A percentile compares a stretch with the other conserved stretches of the same genome.
Evolutionary conservation across 2,113 vertebrate genomes (phyloP).

Genomic region (Thalassoma bifasciatum): DNA sequence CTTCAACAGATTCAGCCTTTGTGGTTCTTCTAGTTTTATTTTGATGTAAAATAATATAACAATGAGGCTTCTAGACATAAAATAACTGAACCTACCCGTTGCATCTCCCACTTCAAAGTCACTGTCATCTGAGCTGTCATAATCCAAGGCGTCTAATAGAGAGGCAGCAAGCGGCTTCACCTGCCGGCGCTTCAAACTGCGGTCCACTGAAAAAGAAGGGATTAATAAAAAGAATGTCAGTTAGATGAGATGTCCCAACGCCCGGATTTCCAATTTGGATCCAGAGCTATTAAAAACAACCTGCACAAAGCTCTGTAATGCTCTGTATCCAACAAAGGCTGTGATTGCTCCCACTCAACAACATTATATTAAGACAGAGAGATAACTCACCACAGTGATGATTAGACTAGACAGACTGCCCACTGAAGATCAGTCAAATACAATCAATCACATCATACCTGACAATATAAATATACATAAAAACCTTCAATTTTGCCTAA

Average conservation of each 20-base stretch:
- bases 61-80: background rate
- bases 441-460: background rate
- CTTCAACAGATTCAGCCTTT: background rate
- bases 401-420: background rate
- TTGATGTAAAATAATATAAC: background rate
- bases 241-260: background rate
- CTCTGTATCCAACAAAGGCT: too few species aligned
- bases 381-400: background rate
- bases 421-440: background rate
- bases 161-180: conserved; percentile 98
- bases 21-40: background rate
- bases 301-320: background rate
- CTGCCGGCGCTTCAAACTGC: conserved; percentile 95
- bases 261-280: background rate
- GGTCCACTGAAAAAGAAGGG: conserved; percentile 88
- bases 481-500: too few species aligned
- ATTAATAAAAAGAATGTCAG: background rate
- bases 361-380: background rate
- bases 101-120: conserved; percentile 99
- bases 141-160: conserved; percentile 96
- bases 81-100: conserved; percentile 86
- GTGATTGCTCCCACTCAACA: background rate
- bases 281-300: background rate
- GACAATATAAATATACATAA: background rate
- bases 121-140: conserved; percentile 99